Percentiles rank a stretch among this genome's conserved stretches.
phyloP scores from a whole-genome alignment of 2,113 vertebrate species.

The Dicaeum eximium region DNA sequence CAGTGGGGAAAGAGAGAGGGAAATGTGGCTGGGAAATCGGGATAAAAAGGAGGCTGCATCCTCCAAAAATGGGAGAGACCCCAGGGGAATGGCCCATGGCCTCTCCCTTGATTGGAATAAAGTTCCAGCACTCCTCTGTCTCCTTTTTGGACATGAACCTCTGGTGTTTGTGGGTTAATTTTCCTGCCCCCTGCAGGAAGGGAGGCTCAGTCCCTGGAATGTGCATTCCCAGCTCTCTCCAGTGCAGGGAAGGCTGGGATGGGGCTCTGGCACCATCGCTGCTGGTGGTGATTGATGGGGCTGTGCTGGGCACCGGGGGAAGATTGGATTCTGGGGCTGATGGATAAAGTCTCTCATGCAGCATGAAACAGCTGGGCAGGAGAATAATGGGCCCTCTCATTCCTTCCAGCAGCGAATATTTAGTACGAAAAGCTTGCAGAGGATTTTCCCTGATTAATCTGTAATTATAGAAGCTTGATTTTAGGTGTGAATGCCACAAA shows the following conservation, averaged over 20 bases:
- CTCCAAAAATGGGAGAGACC: no score
- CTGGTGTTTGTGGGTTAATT: no score
- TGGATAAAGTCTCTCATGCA: constrained; percentile 48
- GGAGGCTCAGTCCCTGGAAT: background rate
- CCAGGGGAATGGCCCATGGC: no score
- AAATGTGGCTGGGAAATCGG: no score
- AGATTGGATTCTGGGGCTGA: constrained; percentile 50
- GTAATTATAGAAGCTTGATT: background rate
- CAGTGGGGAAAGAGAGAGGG: no score
- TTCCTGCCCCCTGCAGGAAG: background rate
- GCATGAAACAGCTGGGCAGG: constrained; percentile 30
- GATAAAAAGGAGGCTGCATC: no score
- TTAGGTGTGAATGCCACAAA: background rate
- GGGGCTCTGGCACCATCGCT: background rate
- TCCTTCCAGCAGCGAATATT: background rate
- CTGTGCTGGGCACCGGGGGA: background rate
- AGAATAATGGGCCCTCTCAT: background rate
- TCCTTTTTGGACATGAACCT: no score
- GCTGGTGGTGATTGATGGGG: background rate
- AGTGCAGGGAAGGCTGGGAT: background rate
- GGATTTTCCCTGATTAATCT: background rate
- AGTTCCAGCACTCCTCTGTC: no score
- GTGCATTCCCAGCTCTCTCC: background rate
- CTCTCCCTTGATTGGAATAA: no score
- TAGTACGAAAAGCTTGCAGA: background rate